A percentile compares a stretch with the other conserved stretches of the same genome.
These are phyloP conservation scores for Pteronotus mesoamericanus DNA, from an alignment of 2,797 vertebrate genomes.

Conservation along the genomic window DNA sequence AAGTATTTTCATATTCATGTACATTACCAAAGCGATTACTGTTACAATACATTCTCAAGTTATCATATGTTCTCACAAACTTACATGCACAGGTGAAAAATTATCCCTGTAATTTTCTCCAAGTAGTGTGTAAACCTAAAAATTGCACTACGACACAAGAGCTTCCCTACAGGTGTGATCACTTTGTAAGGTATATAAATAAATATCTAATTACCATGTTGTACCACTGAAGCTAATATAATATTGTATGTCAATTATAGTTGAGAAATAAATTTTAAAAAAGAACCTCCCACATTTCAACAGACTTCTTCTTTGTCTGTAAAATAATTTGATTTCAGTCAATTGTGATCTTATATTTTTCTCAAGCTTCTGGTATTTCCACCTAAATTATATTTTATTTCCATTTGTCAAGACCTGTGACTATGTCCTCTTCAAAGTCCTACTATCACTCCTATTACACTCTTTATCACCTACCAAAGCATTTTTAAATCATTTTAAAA, in stretches of 20 bases:
- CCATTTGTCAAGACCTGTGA: background rate
- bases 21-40: background rate
- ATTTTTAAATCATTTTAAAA: background rate
- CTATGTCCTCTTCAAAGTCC: background rate
- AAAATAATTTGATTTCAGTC: background rate
- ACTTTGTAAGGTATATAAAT: background rate
- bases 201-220: background rate
- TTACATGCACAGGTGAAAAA: background rate
- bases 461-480: background rate
- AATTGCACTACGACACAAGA: background rate
- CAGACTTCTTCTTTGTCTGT: background rate
- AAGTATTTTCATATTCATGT: background rate
- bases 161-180: background rate
- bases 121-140: background rate
- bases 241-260: background rate
- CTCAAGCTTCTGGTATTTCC: background rate
- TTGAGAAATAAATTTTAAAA: background rate
- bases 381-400: background rate
- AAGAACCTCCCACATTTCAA: background rate
- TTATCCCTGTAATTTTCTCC: background rate
- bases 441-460: background rate
- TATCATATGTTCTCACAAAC: background rate
- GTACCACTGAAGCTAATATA: background rate
- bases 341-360: background rate
- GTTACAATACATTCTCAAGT: background rate